phyloP scores from a whole-genome alignment of 2,888 invertebrate species.

The Diaphora mendica region DNA sequence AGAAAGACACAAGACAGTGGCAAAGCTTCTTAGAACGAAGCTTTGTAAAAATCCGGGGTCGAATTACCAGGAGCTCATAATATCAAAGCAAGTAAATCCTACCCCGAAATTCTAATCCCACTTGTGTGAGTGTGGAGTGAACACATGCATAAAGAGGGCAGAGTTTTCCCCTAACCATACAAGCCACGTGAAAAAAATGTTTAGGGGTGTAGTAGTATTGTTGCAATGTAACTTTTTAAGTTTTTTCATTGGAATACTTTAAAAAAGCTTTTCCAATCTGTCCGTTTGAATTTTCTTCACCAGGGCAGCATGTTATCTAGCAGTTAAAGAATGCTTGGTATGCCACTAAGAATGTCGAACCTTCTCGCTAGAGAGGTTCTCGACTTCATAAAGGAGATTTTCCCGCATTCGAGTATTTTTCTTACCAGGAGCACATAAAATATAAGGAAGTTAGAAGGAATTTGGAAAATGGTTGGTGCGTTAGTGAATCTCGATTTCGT shows the following conservation, averaged over 20 bases:
- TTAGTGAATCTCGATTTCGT: constrained; percentile 24
- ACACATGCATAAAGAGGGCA: constrained; percentile 46
- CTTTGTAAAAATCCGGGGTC: constrained; percentile 70
- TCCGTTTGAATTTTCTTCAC: constrained; percentile 82
- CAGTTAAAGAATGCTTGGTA: constrained; percentile 71
- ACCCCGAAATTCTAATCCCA: constrained; percentile 31
- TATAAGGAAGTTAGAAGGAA: constrained; percentile 57
- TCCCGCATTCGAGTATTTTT: constrained; percentile 85
- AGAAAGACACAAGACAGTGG: too few relatives aligned
- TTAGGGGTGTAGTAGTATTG: constrained; percentile 13
- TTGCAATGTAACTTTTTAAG: constrained; percentile 65
- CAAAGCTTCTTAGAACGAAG: constrained; percentile 36
- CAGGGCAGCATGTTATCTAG: constrained; percentile 66
- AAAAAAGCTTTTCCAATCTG: constrained; percentile 82
- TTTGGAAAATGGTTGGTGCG: constrained; percentile 58
- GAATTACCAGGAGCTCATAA: constrained; percentile 65
- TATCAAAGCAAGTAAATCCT: constrained; percentile 29
- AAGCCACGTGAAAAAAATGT: constrained; percentile 13
- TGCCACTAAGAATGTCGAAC: constrained; percentile 53
- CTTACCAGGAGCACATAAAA: constrained; percentile 71
- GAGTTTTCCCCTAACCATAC: constrained; percentile 40
- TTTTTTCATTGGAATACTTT: constrained; percentile 69
- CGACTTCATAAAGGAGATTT: constrained; percentile 79
- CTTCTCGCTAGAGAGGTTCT: constrained; percentile 38
- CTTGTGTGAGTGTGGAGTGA: constrained; percentile 42